Percentiles rank a stretch among this genome's conserved stretches.
These are phyloP conservation scores for Neofelis nebulosa DNA, from an alignment of 2,113 vertebrate genomes.

Conservation along the genomic window DNA sequence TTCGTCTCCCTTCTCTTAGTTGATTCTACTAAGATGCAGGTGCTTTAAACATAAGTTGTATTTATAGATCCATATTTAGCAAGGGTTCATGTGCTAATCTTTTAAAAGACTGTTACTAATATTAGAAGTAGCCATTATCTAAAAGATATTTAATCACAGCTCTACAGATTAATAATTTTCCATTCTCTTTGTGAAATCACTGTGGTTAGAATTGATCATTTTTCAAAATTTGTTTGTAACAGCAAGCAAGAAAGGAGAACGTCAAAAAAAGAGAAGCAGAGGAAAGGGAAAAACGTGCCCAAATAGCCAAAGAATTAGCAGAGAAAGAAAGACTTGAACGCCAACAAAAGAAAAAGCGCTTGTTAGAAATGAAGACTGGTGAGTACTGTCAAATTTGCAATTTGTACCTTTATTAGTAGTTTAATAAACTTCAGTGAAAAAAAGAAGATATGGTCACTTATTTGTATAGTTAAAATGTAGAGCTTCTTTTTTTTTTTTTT, in stretches of 20 bases:
- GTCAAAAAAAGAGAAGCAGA: conserved; percentile 90
- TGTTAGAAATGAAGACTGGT: conserved; percentile 96
- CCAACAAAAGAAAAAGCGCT: conserved; percentile 94
- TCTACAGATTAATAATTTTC: conserved; percentile 16
- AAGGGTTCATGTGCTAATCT: not conserved
- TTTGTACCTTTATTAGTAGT: not conserved
- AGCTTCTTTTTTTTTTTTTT: not conserved
- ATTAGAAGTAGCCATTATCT: conserved; percentile 28
- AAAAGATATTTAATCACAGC: conserved; percentile 7
- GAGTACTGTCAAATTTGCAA: conserved; percentile 56
- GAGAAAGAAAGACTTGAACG: conserved; percentile 94
- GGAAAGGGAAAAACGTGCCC: conserved; percentile 94
- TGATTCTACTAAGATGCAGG: conserved; percentile 44
- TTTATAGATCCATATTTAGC: conserved; percentile 39
- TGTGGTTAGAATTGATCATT: conserved; percentile 54
- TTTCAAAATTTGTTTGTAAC: conserved; percentile 72
- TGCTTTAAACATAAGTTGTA: not conserved
- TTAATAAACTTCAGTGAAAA: not conserved
- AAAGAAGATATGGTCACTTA: not conserved
- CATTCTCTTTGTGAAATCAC: not conserved
- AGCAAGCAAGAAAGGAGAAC: conserved; percentile 98
- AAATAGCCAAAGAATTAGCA: conserved; percentile 94
- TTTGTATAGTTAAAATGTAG: not conserved
- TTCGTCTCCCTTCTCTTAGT: conserved; percentile 37
- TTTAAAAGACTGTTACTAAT: conserved; percentile 40